Percentiles rank a stretch among this genome's conserved stretches.
Evolutionary conservation across 1,140 invertebrate genomes (phyloP).

Genomic region (Steinernema feltiae): DNA sequence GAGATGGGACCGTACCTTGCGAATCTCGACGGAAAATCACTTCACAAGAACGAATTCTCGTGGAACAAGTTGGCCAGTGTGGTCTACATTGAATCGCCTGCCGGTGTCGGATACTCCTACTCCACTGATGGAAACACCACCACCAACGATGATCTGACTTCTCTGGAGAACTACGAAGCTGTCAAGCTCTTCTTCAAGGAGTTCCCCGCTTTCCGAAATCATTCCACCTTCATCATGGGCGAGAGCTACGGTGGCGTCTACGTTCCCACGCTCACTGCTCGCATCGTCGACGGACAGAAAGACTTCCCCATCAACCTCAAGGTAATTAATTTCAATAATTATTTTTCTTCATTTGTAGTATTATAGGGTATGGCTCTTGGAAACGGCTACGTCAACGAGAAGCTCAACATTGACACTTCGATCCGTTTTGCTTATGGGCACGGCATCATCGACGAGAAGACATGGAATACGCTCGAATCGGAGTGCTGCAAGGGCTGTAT

Average conservation of each 20-base stretch:
- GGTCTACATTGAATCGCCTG: constrained; percentile 64
- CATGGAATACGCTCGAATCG: constrained; percentile 50
- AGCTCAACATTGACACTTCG: constrained; percentile 57
- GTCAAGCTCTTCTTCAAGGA: constrained; percentile 62
- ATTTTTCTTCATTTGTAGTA: neutral
- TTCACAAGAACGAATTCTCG: constrained; percentile 59
- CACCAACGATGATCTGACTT: constrained; percentile 61
- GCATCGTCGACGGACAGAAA: constrained; percentile 59
- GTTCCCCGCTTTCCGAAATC: constrained; percentile 62
- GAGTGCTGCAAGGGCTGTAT: constrained; percentile 50
- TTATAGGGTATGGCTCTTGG: constrained; percentile 56
- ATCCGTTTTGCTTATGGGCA: constrained; percentile 56
- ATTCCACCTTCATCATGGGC: constrained; percentile 61
- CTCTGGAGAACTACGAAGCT: constrained; percentile 61
- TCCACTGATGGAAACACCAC: constrained; percentile 60
- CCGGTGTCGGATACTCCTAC: constrained; percentile 65
- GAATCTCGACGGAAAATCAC: constrained; percentile 56
- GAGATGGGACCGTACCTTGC: constrained; percentile 64
- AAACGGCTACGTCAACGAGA: constrained; percentile 56
- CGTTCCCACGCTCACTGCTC: constrained; percentile 62
- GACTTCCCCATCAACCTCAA: constrained; percentile 56
- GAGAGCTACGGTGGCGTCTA: constrained; percentile 62
- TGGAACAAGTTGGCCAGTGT: constrained; percentile 73
- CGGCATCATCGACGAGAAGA: constrained; percentile 56
- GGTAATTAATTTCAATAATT: constrained; percentile 18